Base-by-base conservation (phyloP, 2,797 vertebrate species). In the Nyctalus aviator region DNA sequence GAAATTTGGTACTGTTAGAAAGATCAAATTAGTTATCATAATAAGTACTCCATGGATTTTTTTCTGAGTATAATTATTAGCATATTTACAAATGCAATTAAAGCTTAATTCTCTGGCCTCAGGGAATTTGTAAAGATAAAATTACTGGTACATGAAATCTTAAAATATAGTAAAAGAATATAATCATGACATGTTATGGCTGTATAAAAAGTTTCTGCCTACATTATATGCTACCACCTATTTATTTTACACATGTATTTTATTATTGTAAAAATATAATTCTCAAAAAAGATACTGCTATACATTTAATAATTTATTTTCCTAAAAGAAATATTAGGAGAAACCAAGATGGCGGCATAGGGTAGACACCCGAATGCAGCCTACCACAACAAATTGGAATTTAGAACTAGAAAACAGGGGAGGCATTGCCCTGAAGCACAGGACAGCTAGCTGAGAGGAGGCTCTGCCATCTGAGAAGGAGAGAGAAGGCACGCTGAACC, bases 171-270 rank as follows among this genome's bases (percentile, higher is more conserved):
- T 50, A 86, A 83, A 69, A 32, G 83, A 75, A 89, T 32, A 72
- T 13, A 91, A 57, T n/a, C 20, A 69, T 5, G n/a, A n/a, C 41
- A 84, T n/a, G 8, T 50, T 68, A 71, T 6, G 15, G 44, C 23
- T 48, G 1, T 62, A 64, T 55, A 18, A 81, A 69, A 82, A 30
- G n/a, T 46, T 82, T 93, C 37, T 79, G 15, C 57, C 13, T 73
- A 6, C 3, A 64, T 30, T 55, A 77, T 44, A 76, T 83, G 30
- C 5, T 84, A 69, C 25, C 69, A 90, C 35, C 18, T 88, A 30
- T 79, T 93, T 88, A 88, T 92, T 94, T 95, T n/a, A 88, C 32
- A 88, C 18, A 50, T 14, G 14, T 15, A 78, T 84, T 90, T 87
- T 64, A 81, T 81, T 85, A 86, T 13, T 44, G 1, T 41, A 30